Base-by-base conservation (phyloP, 1,140 invertebrate species). In the Drosophila kurseongensis region DNA sequence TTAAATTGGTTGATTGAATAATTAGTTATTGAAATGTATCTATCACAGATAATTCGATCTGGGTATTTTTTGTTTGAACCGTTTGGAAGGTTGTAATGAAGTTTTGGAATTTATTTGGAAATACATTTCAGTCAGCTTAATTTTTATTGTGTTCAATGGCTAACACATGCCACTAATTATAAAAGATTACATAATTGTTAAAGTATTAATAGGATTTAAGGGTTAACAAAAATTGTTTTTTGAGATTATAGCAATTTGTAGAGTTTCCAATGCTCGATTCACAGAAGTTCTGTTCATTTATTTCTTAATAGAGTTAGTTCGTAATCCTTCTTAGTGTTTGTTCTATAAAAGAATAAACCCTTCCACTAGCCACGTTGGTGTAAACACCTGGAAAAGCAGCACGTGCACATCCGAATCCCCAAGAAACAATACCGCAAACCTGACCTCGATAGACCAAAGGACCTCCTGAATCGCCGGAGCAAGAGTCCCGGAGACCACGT, bases 301-400 rank as follows among this genome's bases (percentile, higher is more conserved):
- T 32, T 6, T 6, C 29, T 32, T 8, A 32, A 2, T 8, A 23
- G 0, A 29, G 7, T 27, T 23, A 71, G 4, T 29, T 18, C 5
- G 38, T 36, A 18, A 56, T 75, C 27, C 35, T 54, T 14, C 12
- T 27, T 38, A 78, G 14, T 2, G 67, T 90, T 57, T 76, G 56
- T 27, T 67, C 55, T 50, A 91, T 81, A 29, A 91, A 91, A 1
- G 18, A 10, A 2, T 54, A 55, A 6, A 91, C 80, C 18, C 83
- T 75, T 2, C 10, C 12, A 55, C 86, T 91, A 18, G 95, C 95
- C 1, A 97, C 94, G 71, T 95, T 94, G 0, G 96, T 97, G 84
- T 97, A 97, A 0, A 97, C 96, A 12, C 97, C 96, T 3, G 96
- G 96, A 88, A 94, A 96, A 2, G 93, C 93, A 0, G 94, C 86